Base-by-base conservation (phyloP, 2,888 invertebrate genomes). In the Megastigmus dorsalis region DNA sequence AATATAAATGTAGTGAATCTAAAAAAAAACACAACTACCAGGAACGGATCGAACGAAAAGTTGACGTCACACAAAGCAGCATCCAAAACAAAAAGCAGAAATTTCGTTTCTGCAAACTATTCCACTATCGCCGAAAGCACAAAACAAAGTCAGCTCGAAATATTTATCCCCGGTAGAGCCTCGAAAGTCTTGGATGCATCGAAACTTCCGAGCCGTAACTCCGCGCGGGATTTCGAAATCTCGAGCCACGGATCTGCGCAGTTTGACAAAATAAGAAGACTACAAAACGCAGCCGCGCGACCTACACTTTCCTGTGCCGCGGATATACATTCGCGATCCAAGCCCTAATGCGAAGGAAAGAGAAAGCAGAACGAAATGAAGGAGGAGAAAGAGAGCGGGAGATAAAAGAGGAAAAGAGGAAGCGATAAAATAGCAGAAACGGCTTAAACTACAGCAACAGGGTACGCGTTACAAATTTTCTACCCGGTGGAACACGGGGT, bases 401-500 rank as follows among this genome's bases (percentile, higher is more conserved):
- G 6, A 41, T 15, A 45, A 45, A 30, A 20, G 36, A 48, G 38
- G 9, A 36, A 41, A 10, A 9, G 45, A 59, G 15, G 15, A 41
- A 13, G 26, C 23, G 23, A 55, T 68, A 57, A 69, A 75, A 41
- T n/a, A 36, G 33, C 30, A 72, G 73, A 75, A 82, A 79, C 68
- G 69, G 74, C 67, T 77, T 60, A 71, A 79, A 79, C 77, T 73
- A 75, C 63, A 75, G 38, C 70, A 76, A 60, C 63, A 69, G 69
- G 54, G 74, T 60, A 60, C 68, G 67, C 77, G 74, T 74, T 71
- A 77, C 76, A 66, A 79, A 78, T 79, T 78, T 81, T 79, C 78
- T 63, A 77, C 50, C 68, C 69, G 78, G 68, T 72, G 69, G 78
- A 80, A 75, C 77, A 77, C 62, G 74, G n/a, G n/a, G 78, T 78